A percentile compares a stretch with the other conserved stretches of the same genome.
Conservation (phyloP, 2,113 vertebrate genomes). For the Sprattus sprattus region DNA sequence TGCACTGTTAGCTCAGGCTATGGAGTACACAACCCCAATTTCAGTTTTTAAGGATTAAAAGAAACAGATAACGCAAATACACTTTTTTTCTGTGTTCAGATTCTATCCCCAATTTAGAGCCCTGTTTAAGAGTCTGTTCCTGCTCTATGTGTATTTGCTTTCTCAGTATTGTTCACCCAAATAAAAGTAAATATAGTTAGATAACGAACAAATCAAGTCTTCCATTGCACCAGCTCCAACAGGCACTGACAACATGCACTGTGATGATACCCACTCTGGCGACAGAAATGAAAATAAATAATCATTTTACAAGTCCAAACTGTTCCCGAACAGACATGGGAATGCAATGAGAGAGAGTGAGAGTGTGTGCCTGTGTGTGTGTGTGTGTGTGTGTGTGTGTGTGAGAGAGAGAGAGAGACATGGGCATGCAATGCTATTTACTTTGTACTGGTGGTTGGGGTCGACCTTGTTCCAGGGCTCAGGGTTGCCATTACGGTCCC, state of each 20-base stretch:
- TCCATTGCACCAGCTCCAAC: too few species aligned
- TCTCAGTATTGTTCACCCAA: too few species aligned
- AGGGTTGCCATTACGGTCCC: constrained; percentile 93
- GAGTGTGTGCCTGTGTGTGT: background rate
- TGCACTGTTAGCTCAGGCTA: background rate
- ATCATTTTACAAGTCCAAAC: too few species aligned
- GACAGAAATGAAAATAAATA: too few species aligned
- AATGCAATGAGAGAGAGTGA: background rate
- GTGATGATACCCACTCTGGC: too few species aligned
- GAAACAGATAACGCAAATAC: background rate
- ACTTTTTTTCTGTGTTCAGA: background rate
- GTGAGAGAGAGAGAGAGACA: background rate
- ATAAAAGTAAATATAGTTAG: too few species aligned
- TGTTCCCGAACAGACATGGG: background rate
- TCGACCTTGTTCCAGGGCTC: constrained; percentile 89
- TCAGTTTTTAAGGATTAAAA: background rate
- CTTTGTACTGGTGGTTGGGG: constrained; percentile 89
- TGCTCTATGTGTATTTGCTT: too few species aligned
- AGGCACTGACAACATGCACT: too few species aligned
- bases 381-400: background rate
- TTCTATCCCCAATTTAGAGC: too few species aligned
- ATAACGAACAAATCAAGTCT: too few species aligned
- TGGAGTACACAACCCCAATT: background rate
- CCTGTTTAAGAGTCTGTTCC: too few species aligned
- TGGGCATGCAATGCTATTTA: constrained; percentile 53